Evolutionary conservation across 2,797 vertebrate genomes (phyloP).

Genomic region (Karalla daura): DNA sequence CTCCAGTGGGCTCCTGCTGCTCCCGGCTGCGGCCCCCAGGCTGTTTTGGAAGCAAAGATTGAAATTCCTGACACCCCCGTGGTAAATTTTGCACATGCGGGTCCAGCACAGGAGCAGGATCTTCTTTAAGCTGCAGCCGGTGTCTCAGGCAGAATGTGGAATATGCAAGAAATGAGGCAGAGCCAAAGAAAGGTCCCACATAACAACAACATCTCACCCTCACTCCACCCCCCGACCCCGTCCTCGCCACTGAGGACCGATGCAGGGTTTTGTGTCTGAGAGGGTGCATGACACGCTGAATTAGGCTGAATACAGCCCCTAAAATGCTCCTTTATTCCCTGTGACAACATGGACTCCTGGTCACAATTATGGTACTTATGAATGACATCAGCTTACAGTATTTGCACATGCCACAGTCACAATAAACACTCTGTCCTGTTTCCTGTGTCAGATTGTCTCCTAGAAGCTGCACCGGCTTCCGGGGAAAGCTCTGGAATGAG

Average conservation of each 20-base stretch:
- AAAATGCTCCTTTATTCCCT: background rate
- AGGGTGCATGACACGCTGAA: background rate
- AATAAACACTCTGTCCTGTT: constrained; percentile 39
- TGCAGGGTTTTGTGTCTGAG: constrained; percentile 38
- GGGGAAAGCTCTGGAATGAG: constrained; percentile 54
- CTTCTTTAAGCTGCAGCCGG: constrained; percentile 60
- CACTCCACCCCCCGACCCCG: constrained; percentile 65
- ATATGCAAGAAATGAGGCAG: constrained; percentile 69
- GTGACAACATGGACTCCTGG: constrained; percentile 1
- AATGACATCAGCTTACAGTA: constrained; percentile 39
- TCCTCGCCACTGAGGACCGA: constrained; percentile 45
- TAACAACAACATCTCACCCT: constrained; percentile 62
- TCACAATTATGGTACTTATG: constrained; percentile 11
- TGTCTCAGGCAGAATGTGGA: constrained; percentile 70
- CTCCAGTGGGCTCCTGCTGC: constrained; percentile 52
- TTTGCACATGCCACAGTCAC: constrained; percentile 35
- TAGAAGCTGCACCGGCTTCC: constrained; percentile 48
- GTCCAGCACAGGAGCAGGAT: constrained; percentile 62
- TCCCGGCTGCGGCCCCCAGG: constrained; percentile 66
- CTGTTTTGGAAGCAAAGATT: constrained; percentile 91
- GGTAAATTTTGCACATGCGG: constrained; percentile 89
- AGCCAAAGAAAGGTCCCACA: constrained; percentile 55
- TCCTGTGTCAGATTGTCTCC: constrained; percentile 37
- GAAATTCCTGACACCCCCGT: constrained; percentile 93
- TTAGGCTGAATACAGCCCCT: background rate